Percentiles rank a stretch among this genome's conserved stretches.
phyloP scores from a whole-genome alignment of 2,113 vertebrate genomes.

The Mormyrus iriodes region DNA sequence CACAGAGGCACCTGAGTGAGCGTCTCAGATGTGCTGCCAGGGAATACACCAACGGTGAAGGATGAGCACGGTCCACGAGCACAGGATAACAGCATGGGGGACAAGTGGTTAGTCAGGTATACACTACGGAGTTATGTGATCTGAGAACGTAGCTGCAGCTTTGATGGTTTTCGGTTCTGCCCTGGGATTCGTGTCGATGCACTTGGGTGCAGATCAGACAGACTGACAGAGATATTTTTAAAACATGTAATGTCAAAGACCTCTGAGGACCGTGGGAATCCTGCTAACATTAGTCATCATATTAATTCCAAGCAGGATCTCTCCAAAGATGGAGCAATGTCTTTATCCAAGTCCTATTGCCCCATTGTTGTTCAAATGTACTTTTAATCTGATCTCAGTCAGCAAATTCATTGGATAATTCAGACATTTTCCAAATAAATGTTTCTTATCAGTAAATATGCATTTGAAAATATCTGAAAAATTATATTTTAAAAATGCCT shows the following conservation, averaged over 20 bases:
- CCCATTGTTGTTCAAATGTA: not conserved
- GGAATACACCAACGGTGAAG: not conserved
- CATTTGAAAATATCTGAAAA: not conserved
- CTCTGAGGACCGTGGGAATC: not conserved
- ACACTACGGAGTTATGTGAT: not conserved
- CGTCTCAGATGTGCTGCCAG: not conserved
- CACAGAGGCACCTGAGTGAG: not conserved
- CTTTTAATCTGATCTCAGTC: not conserved
- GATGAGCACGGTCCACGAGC: not conserved
- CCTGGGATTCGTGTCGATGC: not conserved
- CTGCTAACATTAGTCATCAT: not conserved
- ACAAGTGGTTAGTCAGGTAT: not conserved
- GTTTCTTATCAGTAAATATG: not conserved
- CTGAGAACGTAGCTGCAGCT: not conserved
- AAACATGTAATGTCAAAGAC: not conserved
- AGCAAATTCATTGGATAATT: not conserved
- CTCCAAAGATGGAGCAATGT: not conserved
- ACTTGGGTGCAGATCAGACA: slow-evolving; percentile 2
- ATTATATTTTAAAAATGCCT: not conserved
- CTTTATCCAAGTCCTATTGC: not conserved
- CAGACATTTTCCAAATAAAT: not conserved
- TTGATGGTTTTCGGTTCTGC: not conserved
- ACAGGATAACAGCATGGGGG: not conserved
- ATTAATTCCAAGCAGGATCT: not conserved
- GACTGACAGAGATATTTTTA: not conserved